Evolutionary conservation across 35 echinoderm and acorn worm species (phyloP), one percentile per base, ranked within the genome.

Genomic region (Heliocidaris erythrogramma): DNA sequence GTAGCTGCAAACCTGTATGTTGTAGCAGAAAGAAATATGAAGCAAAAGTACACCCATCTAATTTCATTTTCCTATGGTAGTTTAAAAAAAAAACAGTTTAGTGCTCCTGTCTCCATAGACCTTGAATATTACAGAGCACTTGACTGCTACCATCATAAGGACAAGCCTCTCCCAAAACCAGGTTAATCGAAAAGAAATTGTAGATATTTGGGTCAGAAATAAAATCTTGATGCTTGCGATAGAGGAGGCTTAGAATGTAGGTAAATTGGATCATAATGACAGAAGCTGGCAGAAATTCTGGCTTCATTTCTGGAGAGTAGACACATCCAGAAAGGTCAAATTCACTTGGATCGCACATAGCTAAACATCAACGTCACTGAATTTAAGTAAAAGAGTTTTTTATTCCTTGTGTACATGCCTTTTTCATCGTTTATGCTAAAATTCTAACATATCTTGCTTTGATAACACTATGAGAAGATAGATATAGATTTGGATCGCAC

Each of bases 131-230:
- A 78, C 27, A 78, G 65, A 24, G 18, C 18, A 21, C 65, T 27
- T 78, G 21, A 78, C 21, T 78, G 65, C 65, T 27, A 78, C 65
- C 65, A 18, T 78, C 65, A 18, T 78, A 78, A 27, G 21, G 65
- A 78, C 65, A 78, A 78, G 65, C 65, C 65, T n/a, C 7, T n/a
- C 65, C 8, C 65, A 78, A 78, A 78, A 78, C 8, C 18, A 78
- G 65, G 65, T 78, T 78, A 78, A 78, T n/a, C 7, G 21, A 18
- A 78, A 78, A 78, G 65, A 78, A 78, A 78, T 78, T 78, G 27
- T 78, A 78, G 65, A 78, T 78, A 78, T 78, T 78, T 78, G 21
- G 65, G 65, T 78, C 65, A 78, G 27, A 78, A 78, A 78, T 78
- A 78, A 18, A 78, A n/a, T 78, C 65, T 78, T 78, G 65, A 78